Evolutionary conservation across 2,888 invertebrate genomes (phyloP).

Genomic region (Sinhomidia bicolor): DNA sequence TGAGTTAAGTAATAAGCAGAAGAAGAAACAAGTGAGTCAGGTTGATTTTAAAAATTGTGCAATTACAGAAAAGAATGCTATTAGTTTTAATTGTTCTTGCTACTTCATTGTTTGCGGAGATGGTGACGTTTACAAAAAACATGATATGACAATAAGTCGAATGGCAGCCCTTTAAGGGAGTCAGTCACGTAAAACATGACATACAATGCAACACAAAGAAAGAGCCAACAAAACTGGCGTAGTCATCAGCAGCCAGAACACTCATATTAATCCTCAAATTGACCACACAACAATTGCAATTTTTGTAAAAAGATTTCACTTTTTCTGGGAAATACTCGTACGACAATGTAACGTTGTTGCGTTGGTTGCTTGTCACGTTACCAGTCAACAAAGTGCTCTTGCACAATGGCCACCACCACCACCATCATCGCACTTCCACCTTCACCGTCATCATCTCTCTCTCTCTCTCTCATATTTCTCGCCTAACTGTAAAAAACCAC

Average conservation of each 20-base stretch:
- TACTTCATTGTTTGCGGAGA: too few relatives aligned
- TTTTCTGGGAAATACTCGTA: conserved; percentile 62
- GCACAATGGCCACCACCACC: conserved; percentile 9
- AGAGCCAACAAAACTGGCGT: not conserved
- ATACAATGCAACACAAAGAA: not conserved
- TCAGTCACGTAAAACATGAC: not conserved
- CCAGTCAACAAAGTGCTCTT: not conserved
- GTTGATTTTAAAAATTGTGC: too few relatives aligned
- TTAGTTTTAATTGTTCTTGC: too few relatives aligned
- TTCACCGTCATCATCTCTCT: not conserved
- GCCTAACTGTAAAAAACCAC: conserved; percentile 13
- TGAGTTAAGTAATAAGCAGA: too few relatives aligned
- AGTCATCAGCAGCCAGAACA: not conserved
- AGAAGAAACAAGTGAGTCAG: too few relatives aligned
- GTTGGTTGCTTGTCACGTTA: conserved; percentile 7
- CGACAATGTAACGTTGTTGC: conserved; percentile 21
- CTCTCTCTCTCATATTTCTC: not conserved
- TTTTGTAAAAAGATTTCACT: conserved; percentile 51
- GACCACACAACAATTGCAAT: not conserved
- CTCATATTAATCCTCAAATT: not conserved
- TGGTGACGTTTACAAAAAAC: too few relatives aligned
- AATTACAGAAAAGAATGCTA: too few relatives aligned
- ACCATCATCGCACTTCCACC: not conserved
- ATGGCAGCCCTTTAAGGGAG: not conserved
- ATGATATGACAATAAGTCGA: too few relatives aligned